These are phyloP conservation scores for Hycleus phaleratus DNA, from an alignment of 1,140 invertebrate genomes.

Conservation along the genomic window DNA sequence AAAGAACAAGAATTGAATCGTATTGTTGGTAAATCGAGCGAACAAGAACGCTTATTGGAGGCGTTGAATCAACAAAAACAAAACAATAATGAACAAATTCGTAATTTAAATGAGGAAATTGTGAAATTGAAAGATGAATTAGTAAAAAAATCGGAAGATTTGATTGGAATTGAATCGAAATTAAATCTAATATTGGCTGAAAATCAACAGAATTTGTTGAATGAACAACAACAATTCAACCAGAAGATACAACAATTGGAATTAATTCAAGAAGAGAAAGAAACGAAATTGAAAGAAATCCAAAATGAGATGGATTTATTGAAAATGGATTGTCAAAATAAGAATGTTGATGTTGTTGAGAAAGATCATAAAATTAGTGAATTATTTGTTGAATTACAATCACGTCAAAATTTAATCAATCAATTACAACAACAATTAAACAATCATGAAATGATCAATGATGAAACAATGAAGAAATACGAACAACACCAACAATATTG, in stretches of 20 bases:
- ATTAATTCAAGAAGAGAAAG: conserved; percentile 35
- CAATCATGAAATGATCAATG: not conserved
- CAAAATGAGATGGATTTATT: conserved; percentile 40
- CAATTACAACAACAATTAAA: conserved; percentile 15
- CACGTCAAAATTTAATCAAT: conserved; percentile 1
- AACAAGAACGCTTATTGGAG: no score
- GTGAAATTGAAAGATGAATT: conserved; percentile 40
- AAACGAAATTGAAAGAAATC: conserved; percentile 38
- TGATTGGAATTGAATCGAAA: conserved; percentile 39
- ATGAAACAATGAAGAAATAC: conserved; percentile 1
- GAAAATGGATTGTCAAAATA: conserved; percentile 33
- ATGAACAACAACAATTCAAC: conserved; percentile 17
- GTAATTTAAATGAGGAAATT: conserved; percentile 37
- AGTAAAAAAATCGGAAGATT: conserved; percentile 33
- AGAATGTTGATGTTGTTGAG: conserved; percentile 5
- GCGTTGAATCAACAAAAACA: no score
- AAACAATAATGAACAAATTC: conserved; percentile 10
- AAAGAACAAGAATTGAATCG: no score
- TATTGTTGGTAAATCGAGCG: no score
- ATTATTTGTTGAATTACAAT: conserved; percentile 4
- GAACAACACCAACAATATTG: conserved; percentile 3
- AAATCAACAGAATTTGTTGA: conserved; percentile 42
- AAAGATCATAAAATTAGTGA: conserved; percentile 10
- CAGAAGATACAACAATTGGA: conserved; percentile 7
- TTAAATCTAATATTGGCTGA: conserved; percentile 39